These are phyloP conservation scores for Conus canariensis DNA, from an alignment of 2,888 invertebrate genomes.

Conservation along the genomic window DNA sequence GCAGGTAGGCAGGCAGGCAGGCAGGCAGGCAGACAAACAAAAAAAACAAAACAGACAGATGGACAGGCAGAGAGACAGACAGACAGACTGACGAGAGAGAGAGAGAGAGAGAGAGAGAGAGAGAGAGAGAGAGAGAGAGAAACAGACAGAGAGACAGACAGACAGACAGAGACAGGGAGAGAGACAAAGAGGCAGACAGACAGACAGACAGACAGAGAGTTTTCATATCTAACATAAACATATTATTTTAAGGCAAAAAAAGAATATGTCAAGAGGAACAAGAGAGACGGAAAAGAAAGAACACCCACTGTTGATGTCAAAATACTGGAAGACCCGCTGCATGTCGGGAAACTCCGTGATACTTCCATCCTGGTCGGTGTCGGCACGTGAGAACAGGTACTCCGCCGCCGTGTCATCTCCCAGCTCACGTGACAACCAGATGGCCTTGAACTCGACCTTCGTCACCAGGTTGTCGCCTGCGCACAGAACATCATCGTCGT, in stretches of 20 bases:
- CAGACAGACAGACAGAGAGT: too few relatives aligned
- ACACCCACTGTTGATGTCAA: conserved; percentile 59
- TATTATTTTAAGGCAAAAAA: too few relatives aligned
- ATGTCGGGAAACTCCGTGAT: conserved; percentile 60
- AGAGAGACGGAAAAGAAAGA: too few relatives aligned
- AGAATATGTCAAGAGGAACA: not conserved
- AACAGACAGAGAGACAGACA: too few relatives aligned
- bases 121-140: too few relatives aligned
- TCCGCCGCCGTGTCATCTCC: conserved; percentile 57
- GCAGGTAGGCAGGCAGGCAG: not conserved
- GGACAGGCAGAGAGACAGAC: too few relatives aligned
- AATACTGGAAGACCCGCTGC: conserved; percentile 60
- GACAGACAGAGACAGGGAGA: too few relatives aligned
- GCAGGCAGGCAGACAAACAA: not conserved
- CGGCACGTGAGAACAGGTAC: conserved; percentile 60
- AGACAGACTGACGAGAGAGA: too few relatives aligned
- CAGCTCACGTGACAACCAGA: conserved; percentile 58
- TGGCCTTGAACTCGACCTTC: conserved; percentile 59
- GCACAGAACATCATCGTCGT: not conserved
- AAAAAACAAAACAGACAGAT: not conserved
- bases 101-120: too few relatives aligned
- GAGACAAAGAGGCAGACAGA: too few relatives aligned
- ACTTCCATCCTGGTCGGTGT: conserved; percentile 59
- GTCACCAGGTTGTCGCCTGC: conserved; percentile 17
- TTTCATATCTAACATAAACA: too few relatives aligned